phyloP scores from a whole-genome alignment of 2,888 invertebrate genomes.

The Molanna angustata region DNA sequence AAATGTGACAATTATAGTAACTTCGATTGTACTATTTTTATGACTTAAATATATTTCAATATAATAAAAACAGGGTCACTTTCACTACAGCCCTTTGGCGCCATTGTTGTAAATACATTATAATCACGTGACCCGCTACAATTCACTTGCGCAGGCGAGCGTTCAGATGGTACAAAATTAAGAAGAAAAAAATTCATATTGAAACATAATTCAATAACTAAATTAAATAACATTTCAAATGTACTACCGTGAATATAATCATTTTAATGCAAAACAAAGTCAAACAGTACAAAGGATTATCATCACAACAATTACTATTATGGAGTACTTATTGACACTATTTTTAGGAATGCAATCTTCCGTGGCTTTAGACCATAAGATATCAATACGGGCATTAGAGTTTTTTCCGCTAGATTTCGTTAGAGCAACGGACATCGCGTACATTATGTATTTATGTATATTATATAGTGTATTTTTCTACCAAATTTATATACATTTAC shows the following conservation, averaged over 20 bases:
- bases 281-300: constrained; percentile 9
- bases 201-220: not conserved
- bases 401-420: constrained; percentile 44
- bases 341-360: constrained; percentile 47
- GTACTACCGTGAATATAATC: too few relatives aligned
- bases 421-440: too few relatives aligned
- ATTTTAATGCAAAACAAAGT: too few relatives aligned
- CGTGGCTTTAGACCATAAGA: constrained; percentile 50
- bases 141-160: constrained; percentile 47
- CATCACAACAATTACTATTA: constrained; percentile 23
- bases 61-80: constrained; percentile 30
- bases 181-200: constrained; percentile 3
- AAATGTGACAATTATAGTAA: too few relatives aligned
- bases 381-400: constrained; percentile 46
- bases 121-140: constrained; percentile 55
- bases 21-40: not conserved
- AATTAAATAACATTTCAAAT: not conserved
- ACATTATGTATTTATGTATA: too few relatives aligned
- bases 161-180: constrained; percentile 10
- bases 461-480: too few relatives aligned
- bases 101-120: constrained; percentile 56
- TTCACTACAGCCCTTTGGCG: constrained; percentile 46
- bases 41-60: constrained; percentile 1
- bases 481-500: too few relatives aligned
- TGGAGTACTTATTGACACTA: constrained; percentile 41